A percentile compares a stretch with the other conserved stretches of the same genome.
These are phyloP conservation scores for Cyrtonyx montezumae DNA, from an alignment of 2,113 vertebrate genomes.

Conservation along the genomic window DNA sequence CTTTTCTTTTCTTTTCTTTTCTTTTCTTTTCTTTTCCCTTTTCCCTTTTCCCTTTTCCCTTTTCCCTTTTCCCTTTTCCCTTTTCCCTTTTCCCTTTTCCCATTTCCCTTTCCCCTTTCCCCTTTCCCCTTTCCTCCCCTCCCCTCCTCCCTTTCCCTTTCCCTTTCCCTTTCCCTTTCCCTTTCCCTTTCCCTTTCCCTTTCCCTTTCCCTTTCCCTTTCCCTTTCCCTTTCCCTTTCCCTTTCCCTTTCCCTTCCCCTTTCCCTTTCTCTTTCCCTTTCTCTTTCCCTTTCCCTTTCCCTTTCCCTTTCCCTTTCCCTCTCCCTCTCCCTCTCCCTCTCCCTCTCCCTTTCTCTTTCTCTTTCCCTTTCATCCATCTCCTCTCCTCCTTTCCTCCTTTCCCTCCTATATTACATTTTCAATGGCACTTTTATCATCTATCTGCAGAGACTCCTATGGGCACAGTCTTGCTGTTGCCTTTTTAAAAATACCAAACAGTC, in stretches of 20 bases:
- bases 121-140: no score
- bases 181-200: not conserved
- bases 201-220: not conserved
- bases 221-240: not conserved
- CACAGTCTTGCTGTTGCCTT: not conserved
- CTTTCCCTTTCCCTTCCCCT: not conserved
- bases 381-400: not conserved
- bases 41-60: not conserved
- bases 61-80: no score
- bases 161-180: no score
- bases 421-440: conserved; percentile 22
- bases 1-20: no score
- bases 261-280: not conserved
- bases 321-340: no score
- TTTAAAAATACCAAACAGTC: not conserved
- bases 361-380: not conserved
- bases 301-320: no score
- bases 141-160: no score
- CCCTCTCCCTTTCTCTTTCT: not conserved
- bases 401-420: conserved; percentile 10
- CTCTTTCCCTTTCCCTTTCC: not conserved
- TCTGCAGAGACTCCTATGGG: not conserved
- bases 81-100: no score
- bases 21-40: not conserved
- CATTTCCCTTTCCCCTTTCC: no score